Evolutionary conservation across 2,888 invertebrate species (phyloP).

Genomic region (Dioctria linearis): DNA sequence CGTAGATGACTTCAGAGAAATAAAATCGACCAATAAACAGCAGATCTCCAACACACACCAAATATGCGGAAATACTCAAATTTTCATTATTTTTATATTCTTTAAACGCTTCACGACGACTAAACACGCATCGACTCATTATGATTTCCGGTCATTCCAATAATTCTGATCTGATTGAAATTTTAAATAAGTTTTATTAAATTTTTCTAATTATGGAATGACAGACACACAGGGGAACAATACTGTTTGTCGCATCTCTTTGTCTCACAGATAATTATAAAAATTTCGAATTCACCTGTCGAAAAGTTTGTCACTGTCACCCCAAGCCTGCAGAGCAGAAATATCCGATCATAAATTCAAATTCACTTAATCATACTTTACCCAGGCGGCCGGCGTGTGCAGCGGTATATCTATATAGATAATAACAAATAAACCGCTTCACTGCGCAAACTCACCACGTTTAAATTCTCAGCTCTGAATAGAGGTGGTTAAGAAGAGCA

Average conservation of each 20-base stretch:
- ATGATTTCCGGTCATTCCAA: too few relatives aligned
- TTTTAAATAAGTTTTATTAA: neutral
- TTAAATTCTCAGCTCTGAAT: neutral
- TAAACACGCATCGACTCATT: too few relatives aligned
- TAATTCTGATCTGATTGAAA: neutral
- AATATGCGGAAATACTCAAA: too few relatives aligned
- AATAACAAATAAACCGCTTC: neutral
- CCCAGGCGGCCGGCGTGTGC: neutral
- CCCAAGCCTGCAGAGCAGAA: too few relatives aligned
- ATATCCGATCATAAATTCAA: neutral
- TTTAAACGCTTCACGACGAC: too few relatives aligned
- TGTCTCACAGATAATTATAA: neutral
- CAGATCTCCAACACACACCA: too few relatives aligned
- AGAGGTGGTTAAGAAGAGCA: neutral
- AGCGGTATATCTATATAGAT: neutral
- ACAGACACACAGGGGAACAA: neutral
- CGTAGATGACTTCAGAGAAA: too few relatives aligned
- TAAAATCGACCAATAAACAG: too few relatives aligned
- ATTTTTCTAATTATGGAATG: neutral
- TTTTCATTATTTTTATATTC: too few relatives aligned
- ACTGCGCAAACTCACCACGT: neutral
- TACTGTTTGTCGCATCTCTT: neutral
- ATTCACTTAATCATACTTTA: conserved; percentile 3
- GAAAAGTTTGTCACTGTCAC: conserved; percentile 23
- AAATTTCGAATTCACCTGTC: conserved; percentile 37